Percentiles rank a stretch among this genome's conserved stretches.
phyloP scores from a whole-genome alignment of 2,797 vertebrate species.

The Phyllotis vaccarum region DNA sequence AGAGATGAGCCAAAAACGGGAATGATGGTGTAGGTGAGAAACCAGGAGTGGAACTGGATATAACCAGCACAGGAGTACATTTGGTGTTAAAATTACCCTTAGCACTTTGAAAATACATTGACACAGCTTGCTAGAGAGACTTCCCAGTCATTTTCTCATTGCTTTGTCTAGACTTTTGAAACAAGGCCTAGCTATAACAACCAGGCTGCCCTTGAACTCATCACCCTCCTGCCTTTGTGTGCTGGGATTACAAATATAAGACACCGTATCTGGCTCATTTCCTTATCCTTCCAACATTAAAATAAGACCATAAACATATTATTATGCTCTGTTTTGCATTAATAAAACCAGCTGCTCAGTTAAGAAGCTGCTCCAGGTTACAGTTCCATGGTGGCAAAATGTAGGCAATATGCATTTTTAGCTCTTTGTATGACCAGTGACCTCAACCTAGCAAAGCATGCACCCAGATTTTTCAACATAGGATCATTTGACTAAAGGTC shows the following conservation, averaged over 20 bases:
- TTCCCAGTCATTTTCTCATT: neutral
- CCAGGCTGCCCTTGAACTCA: neutral
- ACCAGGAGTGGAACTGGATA: neutral
- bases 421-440: neutral
- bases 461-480: neutral
- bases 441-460: neutral
- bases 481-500: neutral
- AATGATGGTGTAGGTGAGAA: neutral
- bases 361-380: no score
- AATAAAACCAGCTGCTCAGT: neutral
- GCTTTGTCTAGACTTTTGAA: neutral
- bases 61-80: neutral
- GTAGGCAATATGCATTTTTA: neutral
- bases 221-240: neutral
- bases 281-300: neutral
- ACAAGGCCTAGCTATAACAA: neutral
- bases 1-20: neutral
- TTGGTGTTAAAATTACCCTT: neutral
- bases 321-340: neutral
- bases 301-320: neutral
- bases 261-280: neutral
- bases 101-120: neutral
- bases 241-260: neutral
- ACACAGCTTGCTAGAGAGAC: neutral
- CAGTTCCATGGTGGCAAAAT: neutral